These are phyloP conservation scores for Triplophysa yarkandensis DNA, from an alignment of 2,797 vertebrate genomes.

Conservation along the genomic window DNA sequence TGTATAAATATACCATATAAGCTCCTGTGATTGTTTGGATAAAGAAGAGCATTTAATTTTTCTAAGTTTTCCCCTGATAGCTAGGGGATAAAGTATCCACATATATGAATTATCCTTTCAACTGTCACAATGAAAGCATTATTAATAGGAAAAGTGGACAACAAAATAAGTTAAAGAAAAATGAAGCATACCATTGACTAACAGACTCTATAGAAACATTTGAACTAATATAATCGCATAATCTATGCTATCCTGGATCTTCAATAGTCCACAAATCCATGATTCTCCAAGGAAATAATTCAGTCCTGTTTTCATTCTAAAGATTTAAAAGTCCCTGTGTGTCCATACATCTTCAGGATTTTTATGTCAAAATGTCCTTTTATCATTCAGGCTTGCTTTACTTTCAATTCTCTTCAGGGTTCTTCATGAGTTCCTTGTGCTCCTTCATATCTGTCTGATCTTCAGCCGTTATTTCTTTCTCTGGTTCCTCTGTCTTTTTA, in stretches of 20 bases:
- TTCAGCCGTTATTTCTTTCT: conserved; percentile 36
- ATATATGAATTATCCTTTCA: neutral
- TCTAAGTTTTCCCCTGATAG: too few relatives aligned
- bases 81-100: too few relatives aligned
- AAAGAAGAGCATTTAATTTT: too few relatives aligned
- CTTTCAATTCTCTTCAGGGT: conserved; percentile 30
- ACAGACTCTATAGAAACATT: too few relatives aligned
- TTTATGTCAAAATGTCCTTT: neutral
- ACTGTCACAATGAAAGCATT: neutral
- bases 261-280: conserved; percentile 33
- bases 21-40: neutral
- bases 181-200: conserved; percentile 16
- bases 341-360: conserved; percentile 3
- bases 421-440: conserved; percentile 34
- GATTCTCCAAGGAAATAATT: neutral
- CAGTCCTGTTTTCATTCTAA: conserved; percentile 11
- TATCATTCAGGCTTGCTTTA: neutral
- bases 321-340: neutral
- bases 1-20: neutral
- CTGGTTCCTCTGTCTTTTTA: conserved; percentile 49
- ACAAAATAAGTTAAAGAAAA: neutral
- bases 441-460: conserved; percentile 43
- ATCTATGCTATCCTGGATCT: neutral
- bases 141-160: neutral
- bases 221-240: neutral